A percentile compares a stretch with the other conserved stretches of the same genome.
phyloP scores from a whole-genome alignment of 2,888 invertebrate genomes.

The Drosophila trichaetosa region DNA sequence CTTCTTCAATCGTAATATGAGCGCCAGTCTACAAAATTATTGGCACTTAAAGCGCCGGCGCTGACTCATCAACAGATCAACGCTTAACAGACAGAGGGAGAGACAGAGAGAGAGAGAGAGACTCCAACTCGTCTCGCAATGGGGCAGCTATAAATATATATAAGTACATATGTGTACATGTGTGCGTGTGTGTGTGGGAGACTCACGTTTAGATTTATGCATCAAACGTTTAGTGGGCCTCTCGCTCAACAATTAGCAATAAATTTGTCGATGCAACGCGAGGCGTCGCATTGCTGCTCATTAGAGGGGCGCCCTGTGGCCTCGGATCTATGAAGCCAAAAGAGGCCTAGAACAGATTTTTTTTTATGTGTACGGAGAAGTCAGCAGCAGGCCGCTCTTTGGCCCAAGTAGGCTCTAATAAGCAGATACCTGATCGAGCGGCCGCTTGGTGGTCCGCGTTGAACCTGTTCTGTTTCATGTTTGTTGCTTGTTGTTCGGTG shows the following conservation, averaged over 20 bases:
- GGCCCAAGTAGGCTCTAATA: constrained; percentile 31
- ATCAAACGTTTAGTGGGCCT: constrained; percentile 61
- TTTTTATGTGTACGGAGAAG: constrained; percentile 72
- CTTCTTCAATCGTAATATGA: constrained; percentile 51
- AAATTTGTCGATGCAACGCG: constrained; percentile 69
- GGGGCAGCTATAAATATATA: constrained; percentile 20
- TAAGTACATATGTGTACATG: constrained; percentile 11
- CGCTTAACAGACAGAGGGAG: not conserved
- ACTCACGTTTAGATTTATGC: constrained; percentile 52
- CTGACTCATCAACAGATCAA: constrained; percentile 56
- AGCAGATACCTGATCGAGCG: constrained; percentile 50
- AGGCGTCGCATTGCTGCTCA: constrained; percentile 39
- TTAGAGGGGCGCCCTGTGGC: constrained; percentile 49
- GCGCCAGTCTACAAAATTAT: constrained; percentile 56
- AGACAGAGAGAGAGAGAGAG: not conserved
- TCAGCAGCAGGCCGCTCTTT: constrained; percentile 70
- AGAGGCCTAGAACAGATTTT: constrained; percentile 15
- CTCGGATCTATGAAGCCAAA: constrained; percentile 1
- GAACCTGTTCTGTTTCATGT: constrained; percentile 73
- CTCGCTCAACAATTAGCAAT: constrained; percentile 75
- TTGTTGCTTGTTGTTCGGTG: constrained; percentile 6
- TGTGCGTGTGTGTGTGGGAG: constrained; percentile 56
- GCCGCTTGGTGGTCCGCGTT: constrained; percentile 67
- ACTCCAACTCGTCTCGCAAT: constrained; percentile 18
- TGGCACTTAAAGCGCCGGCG: constrained; percentile 49